Evolutionary conservation across 1,140 invertebrate genomes (phyloP), one percentile per base, ranked within the genome.

Genomic region (Oreohelix idahoensis): DNA sequence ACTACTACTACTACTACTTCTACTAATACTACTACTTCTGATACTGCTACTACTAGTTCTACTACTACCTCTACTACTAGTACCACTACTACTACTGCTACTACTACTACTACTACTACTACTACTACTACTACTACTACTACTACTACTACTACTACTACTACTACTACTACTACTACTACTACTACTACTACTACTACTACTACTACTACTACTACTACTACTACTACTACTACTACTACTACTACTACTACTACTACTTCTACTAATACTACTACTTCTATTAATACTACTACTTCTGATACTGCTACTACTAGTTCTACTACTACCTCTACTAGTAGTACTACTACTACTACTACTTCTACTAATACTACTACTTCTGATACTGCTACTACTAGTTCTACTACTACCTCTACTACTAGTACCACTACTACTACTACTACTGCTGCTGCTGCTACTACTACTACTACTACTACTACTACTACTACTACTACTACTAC

Each of bases 151-250:
- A 79, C 82, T 79, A 79, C 82, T 83, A 79, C 82, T 83, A 79
- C 82, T 83, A 79, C 75, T 83, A 79, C 82, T 83, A 79, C 75
- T 83, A 79, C 82, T 83, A 83, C 82, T 83, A 83, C 82, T 83
- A 78, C 75, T 83, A 83, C 82, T 83, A 83, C 82, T 83, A 83
- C 82, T 83, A 83, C 82, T 83, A 83, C 82, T 83, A 83, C 82
- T 83, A 83, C 82, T 83, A 83, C 82, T 83, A 83, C 82, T 83
- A 78, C 82, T 83, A 83, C 82, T 83, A 82, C 74, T 86, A 63
- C 51, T 70, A 58, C 70, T 63, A 75, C 36, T 75, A 75, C 73
- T 75, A 75, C 73, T 32, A 75, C 73, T 38, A 75, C 73, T 38
- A 75, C 73, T 39, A 75, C 73, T 75, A 75, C 73, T 75, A 75